These are phyloP conservation scores for Loriculus beryllinus DNA, from an alignment of 2,797 vertebrate species.

Conservation along the genomic window DNA sequence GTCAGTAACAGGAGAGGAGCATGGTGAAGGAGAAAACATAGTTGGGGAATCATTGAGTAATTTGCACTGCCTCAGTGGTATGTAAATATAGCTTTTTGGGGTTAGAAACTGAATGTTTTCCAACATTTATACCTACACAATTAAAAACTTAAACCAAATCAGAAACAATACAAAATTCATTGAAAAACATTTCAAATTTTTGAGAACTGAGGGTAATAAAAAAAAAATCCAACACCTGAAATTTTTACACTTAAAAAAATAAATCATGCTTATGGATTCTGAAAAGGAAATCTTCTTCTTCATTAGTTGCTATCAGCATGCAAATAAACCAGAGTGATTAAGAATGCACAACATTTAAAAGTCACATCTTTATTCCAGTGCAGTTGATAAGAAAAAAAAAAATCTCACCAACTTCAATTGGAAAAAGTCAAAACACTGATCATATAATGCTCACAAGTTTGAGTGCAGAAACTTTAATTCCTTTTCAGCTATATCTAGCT, in stretches of 20 bases:
- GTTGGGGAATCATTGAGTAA: background rate
- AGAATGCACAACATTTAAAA: constrained; percentile 53
- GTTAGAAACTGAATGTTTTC: background rate
- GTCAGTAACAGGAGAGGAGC: background rate
- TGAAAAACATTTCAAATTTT: background rate
- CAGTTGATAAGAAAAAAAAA: background rate
- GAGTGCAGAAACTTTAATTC: background rate
- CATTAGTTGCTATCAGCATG: background rate
- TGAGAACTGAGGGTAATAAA: background rate
- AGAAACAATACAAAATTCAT: background rate
- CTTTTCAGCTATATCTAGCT: background rate
- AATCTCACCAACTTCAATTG: background rate
- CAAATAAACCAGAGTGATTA: background rate
- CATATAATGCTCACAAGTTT: background rate
- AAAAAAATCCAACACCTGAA: background rate
- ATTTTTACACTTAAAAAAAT: background rate
- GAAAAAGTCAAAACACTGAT: background rate
- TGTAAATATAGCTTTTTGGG: background rate
- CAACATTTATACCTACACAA: background rate
- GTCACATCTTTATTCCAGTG: background rate
- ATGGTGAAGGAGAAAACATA: background rate
- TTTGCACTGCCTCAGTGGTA: background rate
- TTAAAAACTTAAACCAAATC: background rate
- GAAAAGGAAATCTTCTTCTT: background rate
- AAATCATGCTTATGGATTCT: background rate